A percentile compares a stretch with the other conserved stretches of the same genome.
Conservation (phyloP, 2,113 vertebrate genomes). For the Gnathonemus longibarbis region DNA sequence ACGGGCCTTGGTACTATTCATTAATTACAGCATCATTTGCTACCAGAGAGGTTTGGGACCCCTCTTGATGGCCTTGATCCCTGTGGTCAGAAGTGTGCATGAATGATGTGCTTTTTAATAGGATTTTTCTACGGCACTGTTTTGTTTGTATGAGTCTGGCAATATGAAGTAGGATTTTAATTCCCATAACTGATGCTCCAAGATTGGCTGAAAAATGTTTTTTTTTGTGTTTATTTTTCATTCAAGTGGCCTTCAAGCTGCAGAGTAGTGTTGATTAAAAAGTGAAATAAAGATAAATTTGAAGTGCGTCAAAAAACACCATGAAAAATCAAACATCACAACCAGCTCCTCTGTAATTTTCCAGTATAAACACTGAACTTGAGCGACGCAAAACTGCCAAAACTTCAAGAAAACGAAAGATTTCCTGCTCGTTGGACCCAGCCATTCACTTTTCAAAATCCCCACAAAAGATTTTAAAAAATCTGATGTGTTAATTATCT, state of each 20-base stretch:
- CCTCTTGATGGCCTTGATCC: not conserved
- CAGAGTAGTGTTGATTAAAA: not conserved
- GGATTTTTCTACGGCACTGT: not conserved
- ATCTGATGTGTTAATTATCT: not conserved
- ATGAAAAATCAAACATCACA: not conserved
- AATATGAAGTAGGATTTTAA: not conserved
- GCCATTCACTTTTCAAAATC: slow-evolving; percentile 5
- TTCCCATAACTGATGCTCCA: not conserved
- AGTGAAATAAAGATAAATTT: not conserved
- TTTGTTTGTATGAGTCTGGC: not conserved
- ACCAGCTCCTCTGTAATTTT: not conserved
- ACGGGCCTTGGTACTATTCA: not conserved
- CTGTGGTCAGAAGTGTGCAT: not conserved
- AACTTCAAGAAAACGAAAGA: not conserved
- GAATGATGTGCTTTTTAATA: slow-evolving; percentile 1
- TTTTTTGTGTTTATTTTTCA: not conserved
- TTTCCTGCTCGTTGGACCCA: not conserved
- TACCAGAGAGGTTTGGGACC: slow-evolving; percentile 9
- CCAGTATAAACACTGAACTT: not conserved
- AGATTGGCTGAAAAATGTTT: not conserved
- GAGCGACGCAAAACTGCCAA: not conserved
- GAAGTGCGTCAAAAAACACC: not conserved
- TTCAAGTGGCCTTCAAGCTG: not conserved
- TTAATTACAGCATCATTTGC: slow-evolving; percentile 27
- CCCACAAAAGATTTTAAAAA: not conserved